Evolutionary conservation across 1,140 invertebrate species (phyloP).

Genomic region (Eulimnadia texana): DNA sequence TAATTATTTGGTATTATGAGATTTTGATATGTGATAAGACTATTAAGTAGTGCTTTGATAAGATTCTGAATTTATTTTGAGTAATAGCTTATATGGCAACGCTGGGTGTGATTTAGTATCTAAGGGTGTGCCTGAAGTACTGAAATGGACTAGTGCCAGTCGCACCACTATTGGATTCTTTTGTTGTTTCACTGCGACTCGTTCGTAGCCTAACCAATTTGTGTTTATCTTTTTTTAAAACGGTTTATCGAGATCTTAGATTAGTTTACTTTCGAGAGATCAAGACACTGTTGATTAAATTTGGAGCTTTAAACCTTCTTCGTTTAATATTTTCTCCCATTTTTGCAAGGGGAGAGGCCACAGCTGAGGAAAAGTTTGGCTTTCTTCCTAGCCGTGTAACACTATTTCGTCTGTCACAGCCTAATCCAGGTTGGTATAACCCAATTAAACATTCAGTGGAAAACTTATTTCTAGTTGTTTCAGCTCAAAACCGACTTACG

Average conservation of each 20-base stretch:
- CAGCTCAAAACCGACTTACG: too few species aligned
- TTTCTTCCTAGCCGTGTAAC: too few species aligned
- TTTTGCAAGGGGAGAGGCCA: too few species aligned
- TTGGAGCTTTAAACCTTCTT: too few species aligned
- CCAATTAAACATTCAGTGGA: too few species aligned
- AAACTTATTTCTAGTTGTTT: too few species aligned
- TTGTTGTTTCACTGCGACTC: background rate
- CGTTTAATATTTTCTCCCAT: too few species aligned
- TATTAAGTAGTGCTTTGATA: background rate
- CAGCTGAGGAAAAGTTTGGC: too few species aligned
- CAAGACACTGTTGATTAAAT: too few species aligned
- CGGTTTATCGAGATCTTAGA: background rate
- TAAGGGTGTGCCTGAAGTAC: background rate
- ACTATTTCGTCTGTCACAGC: too few species aligned
- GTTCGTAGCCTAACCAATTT: too few species aligned
- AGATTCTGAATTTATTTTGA: background rate
- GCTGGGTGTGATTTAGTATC: background rate
- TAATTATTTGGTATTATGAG: background rate
- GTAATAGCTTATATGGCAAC: background rate
- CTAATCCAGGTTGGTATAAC: too few species aligned
- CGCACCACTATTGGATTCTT: background rate
- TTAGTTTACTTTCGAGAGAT: background rate
- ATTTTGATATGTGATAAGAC: background rate
- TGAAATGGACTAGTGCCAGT: background rate
- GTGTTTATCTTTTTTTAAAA: background rate